A percentile compares a stretch with the other conserved stretches of the same genome.
phyloP scores from a whole-genome alignment of 2,888 invertebrate genomes.

The Plagodis pulveraria region DNA sequence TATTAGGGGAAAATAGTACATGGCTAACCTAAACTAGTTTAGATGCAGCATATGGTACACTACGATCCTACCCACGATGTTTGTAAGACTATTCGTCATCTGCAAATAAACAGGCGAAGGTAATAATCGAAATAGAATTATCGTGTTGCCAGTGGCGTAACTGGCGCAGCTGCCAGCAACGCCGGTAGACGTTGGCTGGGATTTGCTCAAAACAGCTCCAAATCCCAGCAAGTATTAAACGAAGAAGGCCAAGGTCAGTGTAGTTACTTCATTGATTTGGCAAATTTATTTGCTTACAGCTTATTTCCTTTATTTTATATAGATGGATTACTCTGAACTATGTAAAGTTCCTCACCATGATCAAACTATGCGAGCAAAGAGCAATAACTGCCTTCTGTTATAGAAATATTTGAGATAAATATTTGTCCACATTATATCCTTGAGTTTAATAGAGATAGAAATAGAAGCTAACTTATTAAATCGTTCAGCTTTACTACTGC shows the following conservation, averaged over 20 bases:
- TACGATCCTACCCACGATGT: slow-evolving; percentile 50
- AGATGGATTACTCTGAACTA: too few relatives aligned
- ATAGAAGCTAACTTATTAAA: background rate
- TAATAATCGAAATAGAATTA: slow-evolving; percentile 84
- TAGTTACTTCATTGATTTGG: slow-evolving; percentile 4
- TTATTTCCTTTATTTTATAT: background rate
- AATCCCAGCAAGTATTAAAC: slow-evolving; percentile 39
- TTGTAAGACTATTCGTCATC: slow-evolving; percentile 77
- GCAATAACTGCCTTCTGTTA: too few relatives aligned
- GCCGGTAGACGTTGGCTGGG: slow-evolving; percentile 57
- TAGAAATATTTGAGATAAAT: background rate
- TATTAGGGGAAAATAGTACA: too few relatives aligned
- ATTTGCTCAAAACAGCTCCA: slow-evolving; percentile 52
- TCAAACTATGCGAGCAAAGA: too few relatives aligned
- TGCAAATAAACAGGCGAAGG: slow-evolving; percentile 81
- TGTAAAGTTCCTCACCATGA: too few relatives aligned
- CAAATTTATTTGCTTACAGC: background rate
- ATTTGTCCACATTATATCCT: background rate
- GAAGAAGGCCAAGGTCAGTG: slow-evolving; percentile 28
- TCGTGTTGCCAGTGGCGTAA: slow-evolving; percentile 74
- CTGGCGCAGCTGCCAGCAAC: slow-evolving; percentile 68
- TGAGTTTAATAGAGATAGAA: background rate
- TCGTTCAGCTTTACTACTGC: too few relatives aligned
- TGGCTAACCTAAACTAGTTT: background rate
- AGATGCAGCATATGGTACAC: slow-evolving; percentile 5